Evolutionary conservation across 1,140 invertebrate genomes (phyloP), one percentile per base, ranked within the genome.

Genomic region (Drosophila mojavensis): DNA sequence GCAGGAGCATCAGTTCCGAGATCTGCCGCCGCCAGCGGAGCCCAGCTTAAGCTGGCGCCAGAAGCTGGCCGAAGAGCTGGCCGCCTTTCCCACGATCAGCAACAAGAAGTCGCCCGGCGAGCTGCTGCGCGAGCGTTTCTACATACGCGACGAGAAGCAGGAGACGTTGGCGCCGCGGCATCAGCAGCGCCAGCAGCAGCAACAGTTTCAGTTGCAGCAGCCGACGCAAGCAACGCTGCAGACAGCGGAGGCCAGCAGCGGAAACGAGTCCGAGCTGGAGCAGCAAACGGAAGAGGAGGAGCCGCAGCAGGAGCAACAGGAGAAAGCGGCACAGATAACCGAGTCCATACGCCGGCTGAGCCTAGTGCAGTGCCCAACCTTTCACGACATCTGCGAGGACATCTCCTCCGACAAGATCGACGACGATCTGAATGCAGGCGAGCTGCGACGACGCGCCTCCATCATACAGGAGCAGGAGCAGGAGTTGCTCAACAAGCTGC

Each of bases 91-190:
- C 2, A 55, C 39, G 3, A 73, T 72, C 47, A 81, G 74, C 48
- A 92, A 92, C 77, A 94, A 94, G 74, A 96, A 96, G 79, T 94
- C 95, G 0, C 94, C 96, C 0, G 96, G 96, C 1, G 95, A 96
- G 65, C 91, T 95, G 61, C 84, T 96, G n/a, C 94, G 95, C 7
- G 96, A 97, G 81, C 96, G 96, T 89, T 96, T 96, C 91, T 92
- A 95, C 11, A 95, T 97, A 33, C 95, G 94, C 66, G 95, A 96
- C 43, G 95, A 94, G 56, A 93, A 94, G 65, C 74, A 93, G 7
- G 67, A 80, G 20, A 45, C 48, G 33, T 15, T 50, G 1, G 36
- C 55, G 17, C 4, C 54, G 5, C 48, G 26, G 17, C 41, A 41
- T n/a, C 36, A 50, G n/a, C 39, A 59, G 43, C 59, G 64, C 10